These are phyloP conservation scores for Atrichornis clamosus DNA, from an alignment of 2,113 vertebrate genomes.

Conservation along the genomic window DNA sequence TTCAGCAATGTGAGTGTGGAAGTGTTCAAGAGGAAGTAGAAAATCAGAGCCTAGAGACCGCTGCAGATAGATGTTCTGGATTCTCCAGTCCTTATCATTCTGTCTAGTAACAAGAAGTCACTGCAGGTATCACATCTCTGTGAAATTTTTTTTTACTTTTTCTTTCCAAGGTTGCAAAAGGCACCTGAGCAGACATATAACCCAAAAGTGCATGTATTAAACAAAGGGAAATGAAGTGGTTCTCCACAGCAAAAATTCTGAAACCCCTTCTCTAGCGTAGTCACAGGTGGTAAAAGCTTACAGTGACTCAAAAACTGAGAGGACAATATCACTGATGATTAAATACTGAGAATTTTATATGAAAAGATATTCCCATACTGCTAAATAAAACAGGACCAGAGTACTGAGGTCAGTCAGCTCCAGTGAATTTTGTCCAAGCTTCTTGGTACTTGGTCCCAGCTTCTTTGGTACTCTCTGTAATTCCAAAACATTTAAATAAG, in stretches of 20 bases:
- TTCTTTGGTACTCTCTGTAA: neutral
- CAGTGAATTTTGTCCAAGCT: neutral
- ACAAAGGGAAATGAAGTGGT: rapidly evolving
- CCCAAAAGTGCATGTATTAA: neutral
- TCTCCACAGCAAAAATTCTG: neutral
- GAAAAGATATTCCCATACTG: neutral
- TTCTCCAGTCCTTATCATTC: neutral
- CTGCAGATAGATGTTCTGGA: neutral
- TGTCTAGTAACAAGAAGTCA: neutral
- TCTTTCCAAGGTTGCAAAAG: neutral
- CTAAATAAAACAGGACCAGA: neutral
- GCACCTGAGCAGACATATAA: neutral
- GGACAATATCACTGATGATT: neutral
- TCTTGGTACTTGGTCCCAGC: neutral
- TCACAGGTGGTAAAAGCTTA: neutral
- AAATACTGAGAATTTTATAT: neutral
- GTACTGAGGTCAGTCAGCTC: neutral
- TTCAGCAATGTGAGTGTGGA: neutral
- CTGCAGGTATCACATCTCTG: neutral
- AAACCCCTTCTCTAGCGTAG: neutral
- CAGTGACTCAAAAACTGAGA: neutral
- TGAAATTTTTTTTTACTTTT: neutral
- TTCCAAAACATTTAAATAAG: neutral
- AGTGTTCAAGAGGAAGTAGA: neutral
- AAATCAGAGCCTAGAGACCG: neutral